A percentile compares a stretch with the other conserved stretches of the same genome.
These are phyloP conservation scores for Hipparchia sbordonii DNA, from an alignment of 2,888 invertebrate species.

Conservation along the genomic window DNA sequence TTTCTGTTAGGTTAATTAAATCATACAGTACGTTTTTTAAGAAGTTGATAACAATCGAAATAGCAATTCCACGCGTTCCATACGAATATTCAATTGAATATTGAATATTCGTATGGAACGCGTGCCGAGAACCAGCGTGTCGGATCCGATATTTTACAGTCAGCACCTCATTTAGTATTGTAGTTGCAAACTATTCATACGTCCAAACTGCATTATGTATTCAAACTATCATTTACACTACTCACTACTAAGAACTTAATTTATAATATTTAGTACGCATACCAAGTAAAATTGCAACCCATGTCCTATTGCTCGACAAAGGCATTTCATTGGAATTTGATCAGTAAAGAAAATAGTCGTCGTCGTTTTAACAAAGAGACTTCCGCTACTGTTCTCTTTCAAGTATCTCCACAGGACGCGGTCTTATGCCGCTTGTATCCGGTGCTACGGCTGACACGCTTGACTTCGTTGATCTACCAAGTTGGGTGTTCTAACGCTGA, in stretches of 20 bases:
- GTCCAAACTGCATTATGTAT: conserved; percentile 21
- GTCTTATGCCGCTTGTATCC: too few relatives aligned
- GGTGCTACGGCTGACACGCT: too few relatives aligned
- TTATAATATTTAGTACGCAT: conserved; percentile 17
- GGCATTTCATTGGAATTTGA: not conserved
- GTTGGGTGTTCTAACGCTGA: too few relatives aligned
- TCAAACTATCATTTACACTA: conserved; percentile 23
- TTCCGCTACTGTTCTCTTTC: too few relatives aligned
- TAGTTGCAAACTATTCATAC: conserved; percentile 67
- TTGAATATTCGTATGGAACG: conserved; percentile 41
- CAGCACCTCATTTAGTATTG: conserved; percentile 70
- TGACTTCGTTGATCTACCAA: too few relatives aligned
- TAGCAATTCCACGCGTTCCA: not conserved
- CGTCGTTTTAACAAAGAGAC: too few relatives aligned
- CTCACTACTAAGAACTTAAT: conserved; percentile 26
- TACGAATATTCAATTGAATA: not conserved
- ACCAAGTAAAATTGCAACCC: conserved; percentile 9
- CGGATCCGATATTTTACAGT: conserved; percentile 76
- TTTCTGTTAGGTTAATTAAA: too few relatives aligned
- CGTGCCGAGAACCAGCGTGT: conserved; percentile 67
- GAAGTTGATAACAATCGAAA: not conserved
- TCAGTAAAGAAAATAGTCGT: too few relatives aligned
- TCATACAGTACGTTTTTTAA: not conserved
- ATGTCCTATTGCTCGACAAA: not conserved
- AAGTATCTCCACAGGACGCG: too few relatives aligned